Percentiles rank a stretch among this genome's conserved stretches.
Conservation (phyloP, 1,140 invertebrate species). For the Proales similis region DNA sequence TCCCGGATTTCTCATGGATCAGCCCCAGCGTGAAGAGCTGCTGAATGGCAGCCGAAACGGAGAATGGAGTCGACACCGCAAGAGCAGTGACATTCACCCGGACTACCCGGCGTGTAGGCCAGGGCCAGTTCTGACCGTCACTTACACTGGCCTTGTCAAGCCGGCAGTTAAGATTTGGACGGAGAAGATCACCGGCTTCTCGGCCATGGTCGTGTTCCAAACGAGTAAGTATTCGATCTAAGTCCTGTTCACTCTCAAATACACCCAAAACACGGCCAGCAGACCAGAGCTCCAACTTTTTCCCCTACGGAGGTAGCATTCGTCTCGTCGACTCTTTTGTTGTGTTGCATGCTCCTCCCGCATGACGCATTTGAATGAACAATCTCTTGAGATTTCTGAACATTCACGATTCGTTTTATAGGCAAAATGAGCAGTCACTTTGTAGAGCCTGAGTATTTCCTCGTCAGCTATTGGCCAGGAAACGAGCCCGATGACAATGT, state of each 20-base stretch:
- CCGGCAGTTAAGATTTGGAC: constrained; percentile 49
- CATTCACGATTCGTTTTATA: constrained; percentile 39
- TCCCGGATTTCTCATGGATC: constrained; percentile 31
- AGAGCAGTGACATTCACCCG: constrained; percentile 20
- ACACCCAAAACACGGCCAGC: neutral
- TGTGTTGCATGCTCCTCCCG: neutral
- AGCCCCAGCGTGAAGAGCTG: constrained; percentile 39
- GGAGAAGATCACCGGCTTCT: constrained; percentile 51
- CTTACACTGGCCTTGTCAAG: constrained; percentile 50
- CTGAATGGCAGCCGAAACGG: constrained; percentile 36
- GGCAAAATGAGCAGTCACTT: constrained; percentile 46
- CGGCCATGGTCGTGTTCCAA: constrained; percentile 51
- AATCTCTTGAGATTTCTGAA: neutral
- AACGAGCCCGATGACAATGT: constrained; percentile 47
- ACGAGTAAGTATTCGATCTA: constrained; percentile 42
- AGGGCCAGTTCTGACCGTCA: constrained; percentile 47
- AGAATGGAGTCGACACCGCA: neutral
- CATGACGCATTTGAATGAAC: neutral
- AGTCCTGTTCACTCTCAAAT: neutral
- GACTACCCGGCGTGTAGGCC: constrained; percentile 49
- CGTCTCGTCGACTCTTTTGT: neutral
- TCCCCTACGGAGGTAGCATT: neutral
- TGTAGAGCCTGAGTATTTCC: constrained; percentile 48
- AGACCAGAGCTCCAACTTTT: too few species aligned
- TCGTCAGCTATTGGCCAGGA: constrained; percentile 54